These are phyloP conservation scores for Scaeva pyrastri DNA, from an alignment of 2,888 invertebrate species.

Conservation along the genomic window DNA sequence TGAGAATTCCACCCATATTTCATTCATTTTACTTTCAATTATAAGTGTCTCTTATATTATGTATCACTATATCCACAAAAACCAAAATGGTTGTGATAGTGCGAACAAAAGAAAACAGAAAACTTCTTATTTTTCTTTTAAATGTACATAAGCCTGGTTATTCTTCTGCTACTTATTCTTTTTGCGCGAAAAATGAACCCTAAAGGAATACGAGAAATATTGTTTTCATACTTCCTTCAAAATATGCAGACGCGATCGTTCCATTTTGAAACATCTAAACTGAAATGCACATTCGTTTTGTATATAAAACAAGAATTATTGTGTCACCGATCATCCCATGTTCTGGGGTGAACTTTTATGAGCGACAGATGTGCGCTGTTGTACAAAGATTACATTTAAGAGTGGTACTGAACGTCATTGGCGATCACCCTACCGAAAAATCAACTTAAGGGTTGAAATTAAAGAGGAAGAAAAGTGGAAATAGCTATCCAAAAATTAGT, in stretches of 20 bases:
- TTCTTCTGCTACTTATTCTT: too few species aligned
- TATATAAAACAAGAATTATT: conserved; percentile 19
- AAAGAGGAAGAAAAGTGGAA: conserved; percentile 15
- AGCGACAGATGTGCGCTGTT: conserved; percentile 70
- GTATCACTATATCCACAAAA: too few species aligned
- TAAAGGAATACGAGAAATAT: neutral
- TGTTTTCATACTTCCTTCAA: conserved; percentile 6
- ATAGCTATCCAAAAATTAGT: too few species aligned
- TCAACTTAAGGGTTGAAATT: conserved; percentile 40
- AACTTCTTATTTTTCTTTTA: neutral
- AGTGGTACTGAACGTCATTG: conserved; percentile 30
- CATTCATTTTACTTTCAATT: too few species aligned
- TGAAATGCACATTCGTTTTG: conserved; percentile 23
- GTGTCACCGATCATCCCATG: conserved; percentile 37
- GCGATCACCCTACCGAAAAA: conserved; percentile 29
- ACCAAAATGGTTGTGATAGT: too few species aligned
- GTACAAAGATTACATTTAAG: conserved; percentile 25
- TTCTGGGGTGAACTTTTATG: conserved; percentile 70
- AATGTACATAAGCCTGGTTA: too few species aligned
- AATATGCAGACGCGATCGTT: conserved; percentile 31
- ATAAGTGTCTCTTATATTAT: too few species aligned
- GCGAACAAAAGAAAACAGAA: too few species aligned
- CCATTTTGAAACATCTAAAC: conserved; percentile 6
- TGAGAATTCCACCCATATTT: too few species aligned
- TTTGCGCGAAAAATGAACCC: too few species aligned